Base-by-base conservation (phyloP, 2,797 vertebrate species). In the Fratercula arctica region DNA sequence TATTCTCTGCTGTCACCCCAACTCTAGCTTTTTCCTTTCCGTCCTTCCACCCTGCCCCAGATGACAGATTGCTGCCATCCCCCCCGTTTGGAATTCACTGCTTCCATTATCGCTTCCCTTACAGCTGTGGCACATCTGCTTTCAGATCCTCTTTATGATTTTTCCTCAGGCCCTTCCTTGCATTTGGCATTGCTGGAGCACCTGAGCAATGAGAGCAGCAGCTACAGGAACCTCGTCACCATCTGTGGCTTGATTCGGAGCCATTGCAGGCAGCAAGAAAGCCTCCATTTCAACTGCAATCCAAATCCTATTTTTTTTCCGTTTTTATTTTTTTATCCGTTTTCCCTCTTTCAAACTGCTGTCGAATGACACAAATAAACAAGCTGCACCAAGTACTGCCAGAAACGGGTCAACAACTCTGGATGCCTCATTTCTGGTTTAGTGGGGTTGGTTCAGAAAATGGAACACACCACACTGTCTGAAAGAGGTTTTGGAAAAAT, bases 61-160 rank as follows among this genome's bases (percentile, higher is more conserved):
- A 73, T 29, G 90, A 87, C 43, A 16, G 93, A 96, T 23, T 66
- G 77, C 67, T 56, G 51, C 90, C 56, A 85, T 83, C 53, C 5
- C 0, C 68, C 41, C 64, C 0, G 0, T 25, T 78, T 66, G 37
- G 79, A 85, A 94, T 94, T 85, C 92, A 33, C 78, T 24, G 72
- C 84, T 82, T 74, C 74, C 86, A 87, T 85, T 57, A 92, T 17
- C 31, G 1, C 75, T 89, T 89, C 89, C 94, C 82, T 85, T 93
- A 87, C 94, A 95, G 83, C 85, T 92, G 93, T 76, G 63, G 66
- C 89, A 95, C 93, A 96, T 93, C 93, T 96, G 96, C 85, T 96
- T 91, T 93, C 89, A 61, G 50, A 96, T 54, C 37, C 68, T 57
- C 91, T 87, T 78, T 0, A 83, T 1, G 1, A 21, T 72, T 87